phyloP scores from a whole-genome alignment of 1,140 invertebrate genomes.

The Phortica variegata region DNA sequence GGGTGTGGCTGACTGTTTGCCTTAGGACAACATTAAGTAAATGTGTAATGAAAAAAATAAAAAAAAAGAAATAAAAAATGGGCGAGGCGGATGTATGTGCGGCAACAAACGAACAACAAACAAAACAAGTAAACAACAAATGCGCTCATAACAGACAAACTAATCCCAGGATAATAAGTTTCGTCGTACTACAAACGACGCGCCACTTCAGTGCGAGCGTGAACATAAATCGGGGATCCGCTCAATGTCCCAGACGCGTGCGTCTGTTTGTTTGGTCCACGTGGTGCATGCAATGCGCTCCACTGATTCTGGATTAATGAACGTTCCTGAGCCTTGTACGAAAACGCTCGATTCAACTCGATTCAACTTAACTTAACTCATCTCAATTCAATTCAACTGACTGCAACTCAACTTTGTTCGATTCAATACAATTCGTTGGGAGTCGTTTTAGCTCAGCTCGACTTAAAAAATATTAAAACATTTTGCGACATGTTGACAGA shows the following conservation, averaged over 20 bases:
- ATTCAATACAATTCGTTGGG: no score
- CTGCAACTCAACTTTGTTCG: no score
- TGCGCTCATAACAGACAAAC: conserved; percentile 2
- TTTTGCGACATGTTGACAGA: conserved; percentile 53
- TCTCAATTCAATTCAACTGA: no score
- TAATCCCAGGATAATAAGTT: conserved; percentile 16
- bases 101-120: conserved; percentile 21
- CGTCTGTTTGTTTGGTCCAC: conserved; percentile 46
- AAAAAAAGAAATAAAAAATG: no score
- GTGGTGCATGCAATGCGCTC: conserved; percentile 26
- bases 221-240: no score
- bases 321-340: no score
- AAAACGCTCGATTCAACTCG: neutral
- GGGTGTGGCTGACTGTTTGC: no score
- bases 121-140: no score
- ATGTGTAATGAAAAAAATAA: no score
- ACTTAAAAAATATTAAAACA: conserved; percentile 55
- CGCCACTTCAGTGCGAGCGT: neutral
- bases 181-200: neutral
- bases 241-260: conserved; percentile 27
- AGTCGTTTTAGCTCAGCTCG: conserved; percentile 14
- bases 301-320: conserved; percentile 39
- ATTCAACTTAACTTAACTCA: no score
- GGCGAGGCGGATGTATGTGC: no score
- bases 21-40: no score